These are phyloP conservation scores for Meganola albula DNA, from an alignment of 2,888 invertebrate genomes.

Conservation along the genomic window DNA sequence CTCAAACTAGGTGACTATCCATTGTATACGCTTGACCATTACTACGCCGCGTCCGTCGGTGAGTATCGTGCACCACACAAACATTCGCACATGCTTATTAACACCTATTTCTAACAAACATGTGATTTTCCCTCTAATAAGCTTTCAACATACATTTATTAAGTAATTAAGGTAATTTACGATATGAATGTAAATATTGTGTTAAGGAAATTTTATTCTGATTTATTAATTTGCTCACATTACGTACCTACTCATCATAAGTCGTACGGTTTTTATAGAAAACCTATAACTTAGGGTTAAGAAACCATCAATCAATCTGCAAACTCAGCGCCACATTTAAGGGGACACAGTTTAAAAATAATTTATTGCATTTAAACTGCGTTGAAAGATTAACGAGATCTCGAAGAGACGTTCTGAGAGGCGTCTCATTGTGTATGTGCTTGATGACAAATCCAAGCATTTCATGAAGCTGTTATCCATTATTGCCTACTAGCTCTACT, in stretches of 20 bases:
- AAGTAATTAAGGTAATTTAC: constrained; percentile 9
- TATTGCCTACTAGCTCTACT: too few relatives aligned
- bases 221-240: background rate
- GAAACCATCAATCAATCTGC: constrained; percentile 5
- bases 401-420: constrained; percentile 14
- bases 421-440: constrained; percentile 11
- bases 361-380: constrained; percentile 13
- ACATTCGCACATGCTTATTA: constrained; percentile 38
- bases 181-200: constrained; percentile 15
- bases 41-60: constrained; percentile 60
- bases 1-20: constrained; percentile 76
- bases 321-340: constrained; percentile 1
- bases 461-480: too few relatives aligned
- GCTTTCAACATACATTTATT: constrained; percentile 15
- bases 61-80: constrained; percentile 61
- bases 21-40: constrained; percentile 70
- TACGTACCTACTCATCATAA: background rate
- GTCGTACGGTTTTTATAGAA: background rate
- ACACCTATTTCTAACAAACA: constrained; percentile 33
- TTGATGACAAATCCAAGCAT: constrained; percentile 14
- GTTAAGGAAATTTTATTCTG: constrained; percentile 5
- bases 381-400: constrained; percentile 17
- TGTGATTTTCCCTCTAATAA: constrained; percentile 30
- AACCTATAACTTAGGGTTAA: too few relatives aligned
- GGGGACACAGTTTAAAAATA: constrained; percentile 10